Evolutionary conservation across 2,113 vertebrate species (phyloP), one percentile per base, ranked within the genome.

Genomic region (Prinia subflava): DNA sequence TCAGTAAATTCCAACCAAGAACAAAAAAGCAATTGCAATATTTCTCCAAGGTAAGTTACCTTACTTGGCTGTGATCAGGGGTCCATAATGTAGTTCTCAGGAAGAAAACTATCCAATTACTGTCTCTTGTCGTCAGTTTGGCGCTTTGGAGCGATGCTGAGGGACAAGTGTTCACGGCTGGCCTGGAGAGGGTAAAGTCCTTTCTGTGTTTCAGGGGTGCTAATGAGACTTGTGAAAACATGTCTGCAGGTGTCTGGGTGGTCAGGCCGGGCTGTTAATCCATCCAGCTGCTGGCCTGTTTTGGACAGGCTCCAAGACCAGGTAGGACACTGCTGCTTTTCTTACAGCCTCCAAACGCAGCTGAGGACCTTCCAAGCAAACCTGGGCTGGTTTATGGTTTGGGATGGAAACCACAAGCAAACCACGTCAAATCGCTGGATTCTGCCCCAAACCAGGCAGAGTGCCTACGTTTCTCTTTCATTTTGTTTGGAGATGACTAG

Each of bases 241-340:
- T 21, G 53, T 42, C 84, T 78, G 71, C 84, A 86, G 71, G 79
- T 94, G 79, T 75, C 37, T 89, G 83, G 69, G 83, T 86, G 86
- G 80, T 93, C 92, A 89, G 63, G 50, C 68, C 2, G 25, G 55
- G 49, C 88, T 74, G 39, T 65, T 92, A 77, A 73, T 86, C 86
- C 74, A 24, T 73, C 67, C 83, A 60, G 79, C 75, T 90, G 83
- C 79, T 93, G 88, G 73, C 75, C 94, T 68, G 62, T 78, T 89
- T 60, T 90, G 92, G 87, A 53, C 2, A 5, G 60, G 17, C 25
- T 50, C 84, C 80, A 91, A 82, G 79, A 82, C 77, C 90, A 96
- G 79, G 89, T 92, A 94, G 81, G 90, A 95, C 78, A 83, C 68
- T 91, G 53, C 65, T 95, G 87, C 84, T 91, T 96, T 97, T 94